These are phyloP conservation scores for Enteromius argenteus DNA, from an alignment of 2,797 vertebrate species.

Conservation along the genomic window DNA sequence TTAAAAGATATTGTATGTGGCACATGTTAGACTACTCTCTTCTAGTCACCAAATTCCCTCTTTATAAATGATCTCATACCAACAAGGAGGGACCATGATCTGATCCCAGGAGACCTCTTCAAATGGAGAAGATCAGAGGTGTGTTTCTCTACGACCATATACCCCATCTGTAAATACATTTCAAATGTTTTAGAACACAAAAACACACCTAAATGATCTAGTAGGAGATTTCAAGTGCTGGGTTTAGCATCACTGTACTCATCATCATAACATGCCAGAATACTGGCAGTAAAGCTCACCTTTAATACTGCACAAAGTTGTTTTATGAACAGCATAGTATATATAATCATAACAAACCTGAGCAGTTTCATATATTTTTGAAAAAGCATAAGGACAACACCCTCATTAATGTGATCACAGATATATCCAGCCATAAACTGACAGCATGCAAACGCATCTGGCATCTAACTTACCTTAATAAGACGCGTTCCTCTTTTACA, in stretches of 20 bases:
- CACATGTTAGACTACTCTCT: neutral
- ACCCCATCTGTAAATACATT: slow-evolving; percentile 80
- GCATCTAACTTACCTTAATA: slow-evolving; percentile 8
- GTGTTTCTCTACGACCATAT: slow-evolving; percentile 89
- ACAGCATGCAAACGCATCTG: neutral
- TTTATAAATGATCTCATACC: slow-evolving; percentile 74
- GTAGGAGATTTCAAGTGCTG: neutral
- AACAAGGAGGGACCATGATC: slow-evolving; percentile 94
- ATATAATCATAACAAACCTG: neutral
- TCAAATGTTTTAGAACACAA: neutral
- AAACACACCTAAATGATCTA: neutral
- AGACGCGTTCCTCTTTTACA: slow-evolving; percentile 24
- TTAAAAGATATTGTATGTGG: neutral
- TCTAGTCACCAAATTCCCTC: neutral
- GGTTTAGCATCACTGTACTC: neutral
- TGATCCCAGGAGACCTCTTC: slow-evolving; percentile 89
- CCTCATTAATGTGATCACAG: slow-evolving; percentile 13
- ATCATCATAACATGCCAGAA: slow-evolving; percentile 5
- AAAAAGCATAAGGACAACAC: slow-evolving; percentile 35
- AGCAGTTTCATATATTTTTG: neutral
- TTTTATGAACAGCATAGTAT: neutral
- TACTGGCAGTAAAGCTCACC: neutral
- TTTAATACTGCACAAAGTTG: neutral
- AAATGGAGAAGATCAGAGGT: slow-evolving; percentile 83
- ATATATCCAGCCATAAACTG: neutral